Conservation (phyloP, 2,888 invertebrate species). For the Dromius quadrimaculatus region DNA sequence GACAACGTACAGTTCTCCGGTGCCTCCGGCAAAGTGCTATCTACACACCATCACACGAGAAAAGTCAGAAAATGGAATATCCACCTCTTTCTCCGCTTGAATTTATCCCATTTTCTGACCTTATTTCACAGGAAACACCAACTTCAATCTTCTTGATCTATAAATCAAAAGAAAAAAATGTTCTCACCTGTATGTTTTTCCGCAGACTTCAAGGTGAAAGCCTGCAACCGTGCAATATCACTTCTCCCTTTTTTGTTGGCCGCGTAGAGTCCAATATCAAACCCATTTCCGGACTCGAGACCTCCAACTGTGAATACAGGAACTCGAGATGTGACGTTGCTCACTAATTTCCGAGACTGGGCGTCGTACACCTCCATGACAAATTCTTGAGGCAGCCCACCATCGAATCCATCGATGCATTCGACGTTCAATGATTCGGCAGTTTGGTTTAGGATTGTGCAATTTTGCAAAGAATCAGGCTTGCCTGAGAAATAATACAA, state of each 20-base stretch:
- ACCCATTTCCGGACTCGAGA: constrained; percentile 76
- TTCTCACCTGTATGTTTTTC: constrained; percentile 77
- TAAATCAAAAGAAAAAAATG: neutral
- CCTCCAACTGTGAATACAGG: constrained; percentile 77
- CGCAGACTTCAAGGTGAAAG: constrained; percentile 79
- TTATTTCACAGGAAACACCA: too few relatives aligned
- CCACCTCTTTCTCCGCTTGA: too few relatives aligned
- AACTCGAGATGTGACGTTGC: constrained; percentile 70
- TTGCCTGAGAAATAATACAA: constrained; percentile 73
- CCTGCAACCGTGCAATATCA: constrained; percentile 74
- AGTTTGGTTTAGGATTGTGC: constrained; percentile 80
- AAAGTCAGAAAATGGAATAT: too few relatives aligned
- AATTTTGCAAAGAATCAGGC: constrained; percentile 80
- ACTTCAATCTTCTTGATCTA: too few relatives aligned
- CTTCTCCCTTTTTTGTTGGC: constrained; percentile 81
- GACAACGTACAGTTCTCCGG: constrained; percentile 70
- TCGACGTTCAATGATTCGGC: constrained; percentile 79
- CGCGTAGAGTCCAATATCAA: constrained; percentile 77
- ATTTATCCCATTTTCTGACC: too few relatives aligned
- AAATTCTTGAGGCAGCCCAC: constrained; percentile 80
- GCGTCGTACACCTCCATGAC: constrained; percentile 77
- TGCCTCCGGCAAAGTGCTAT: constrained; percentile 62
- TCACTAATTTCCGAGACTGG: constrained; percentile 69
- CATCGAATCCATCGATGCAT: constrained; percentile 82
- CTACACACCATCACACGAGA: constrained; percentile 15